These are phyloP conservation scores for Stenolophus ochropezus DNA, from an alignment of 2,888 invertebrate genomes.

Conservation along the genomic window DNA sequence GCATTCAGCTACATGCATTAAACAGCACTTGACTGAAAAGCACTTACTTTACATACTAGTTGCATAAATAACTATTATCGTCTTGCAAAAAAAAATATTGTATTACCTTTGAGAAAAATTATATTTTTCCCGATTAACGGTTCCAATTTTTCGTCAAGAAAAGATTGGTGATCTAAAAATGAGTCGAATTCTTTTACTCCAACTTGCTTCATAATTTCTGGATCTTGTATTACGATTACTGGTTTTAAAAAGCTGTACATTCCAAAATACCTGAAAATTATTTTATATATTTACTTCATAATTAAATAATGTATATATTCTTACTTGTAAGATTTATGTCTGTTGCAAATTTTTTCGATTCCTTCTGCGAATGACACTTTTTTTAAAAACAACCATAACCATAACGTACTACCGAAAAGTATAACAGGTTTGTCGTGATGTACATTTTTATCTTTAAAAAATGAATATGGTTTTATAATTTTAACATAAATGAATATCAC, in stretches of 20 bases:
- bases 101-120: slow-evolving; percentile 14
- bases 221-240: slow-evolving; percentile 66
- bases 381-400: not conserved
- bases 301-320: not conserved
- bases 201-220: slow-evolving; percentile 68
- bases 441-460: slow-evolving; percentile 52
- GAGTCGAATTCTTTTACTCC: slow-evolving; percentile 65
- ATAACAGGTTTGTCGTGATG: slow-evolving; percentile 67
- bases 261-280: slow-evolving; percentile 59
- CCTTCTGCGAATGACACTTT: not conserved
- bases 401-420: slow-evolving; percentile 52
- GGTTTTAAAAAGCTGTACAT: slow-evolving; percentile 65
- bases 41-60: too few species aligned
- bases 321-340: not conserved
- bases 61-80: too few species aligned
- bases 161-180: slow-evolving; percentile 66
- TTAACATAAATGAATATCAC: slow-evolving; percentile 29
- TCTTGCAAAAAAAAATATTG: not conserved
- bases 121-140: slow-evolving; percentile 65
- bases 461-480: slow-evolving; percentile 26
- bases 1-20: too few species aligned
- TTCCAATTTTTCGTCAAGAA: slow-evolving; percentile 64
- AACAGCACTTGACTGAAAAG: too few species aligned
- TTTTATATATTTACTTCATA: not conserved
- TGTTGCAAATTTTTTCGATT: not conserved